Conservation (phyloP, 2,888 invertebrate species). For the Branchipolynoe longqiensis region DNA sequence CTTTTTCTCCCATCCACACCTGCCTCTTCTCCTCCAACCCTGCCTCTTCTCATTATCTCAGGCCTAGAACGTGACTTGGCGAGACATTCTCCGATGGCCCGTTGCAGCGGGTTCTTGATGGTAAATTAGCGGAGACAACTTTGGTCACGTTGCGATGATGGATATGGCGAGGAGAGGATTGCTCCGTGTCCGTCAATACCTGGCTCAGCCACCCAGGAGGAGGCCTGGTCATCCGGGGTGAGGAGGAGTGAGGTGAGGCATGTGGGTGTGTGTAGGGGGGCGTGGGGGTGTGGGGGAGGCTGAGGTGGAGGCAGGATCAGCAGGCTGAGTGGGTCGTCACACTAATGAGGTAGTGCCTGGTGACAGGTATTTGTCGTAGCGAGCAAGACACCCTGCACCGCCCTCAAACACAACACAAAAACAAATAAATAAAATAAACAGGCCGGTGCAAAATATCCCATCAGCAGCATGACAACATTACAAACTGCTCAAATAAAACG, state of each 20-base stretch:
- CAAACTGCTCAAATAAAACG: too few species aligned
- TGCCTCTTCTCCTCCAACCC: not conserved
- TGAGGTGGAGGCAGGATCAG: too few species aligned
- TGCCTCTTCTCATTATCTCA: slow-evolving; percentile 29
- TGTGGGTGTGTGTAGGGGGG: too few species aligned
- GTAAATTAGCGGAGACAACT: slow-evolving; percentile 36
- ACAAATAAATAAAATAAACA: too few species aligned
- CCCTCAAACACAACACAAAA: too few species aligned
- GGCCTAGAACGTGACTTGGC: slow-evolving; percentile 10
- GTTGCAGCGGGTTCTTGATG: not conserved
- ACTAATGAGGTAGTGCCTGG: slow-evolving; percentile 10
- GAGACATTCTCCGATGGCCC: not conserved
- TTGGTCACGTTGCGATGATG: slow-evolving; percentile 30
- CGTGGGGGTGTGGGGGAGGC: too few species aligned
- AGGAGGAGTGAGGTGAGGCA: not conserved
- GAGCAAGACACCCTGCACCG: too few species aligned
- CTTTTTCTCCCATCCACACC: not conserved
- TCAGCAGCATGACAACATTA: too few species aligned
- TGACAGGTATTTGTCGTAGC: too few species aligned
- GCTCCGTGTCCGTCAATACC: slow-evolving; percentile 34
- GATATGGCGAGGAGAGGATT: slow-evolving; percentile 32
- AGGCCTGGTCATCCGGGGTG: not conserved
- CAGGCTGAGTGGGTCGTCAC: too few species aligned
- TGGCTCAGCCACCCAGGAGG: not conserved
- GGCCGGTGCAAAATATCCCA: too few species aligned